Evolutionary conservation across 2,113 vertebrate genomes (phyloP).

Genomic region (Solea solea): DNA sequence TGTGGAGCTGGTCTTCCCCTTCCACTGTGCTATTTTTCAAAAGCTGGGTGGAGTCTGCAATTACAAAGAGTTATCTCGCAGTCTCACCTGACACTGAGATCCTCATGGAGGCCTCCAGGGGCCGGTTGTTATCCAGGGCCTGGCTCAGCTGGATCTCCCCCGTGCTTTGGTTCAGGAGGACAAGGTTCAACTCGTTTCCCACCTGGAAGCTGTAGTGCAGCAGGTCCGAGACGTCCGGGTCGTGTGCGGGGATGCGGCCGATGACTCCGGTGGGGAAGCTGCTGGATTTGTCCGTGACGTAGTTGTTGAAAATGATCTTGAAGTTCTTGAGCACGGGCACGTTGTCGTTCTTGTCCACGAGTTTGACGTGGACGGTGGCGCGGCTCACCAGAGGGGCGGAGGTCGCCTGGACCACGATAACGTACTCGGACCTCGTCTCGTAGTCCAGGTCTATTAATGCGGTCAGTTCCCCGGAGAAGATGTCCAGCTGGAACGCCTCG

Average conservation of each 20-base stretch:
- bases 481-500: slow-evolving; percentile 95
- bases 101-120: slow-evolving; percentile 94
- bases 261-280: slow-evolving; percentile 93
- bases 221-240: slow-evolving; percentile 91
- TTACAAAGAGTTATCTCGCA: slow-evolving; percentile 40
- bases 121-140: slow-evolving; percentile 94
- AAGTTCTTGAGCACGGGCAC: slow-evolving; percentile 92
- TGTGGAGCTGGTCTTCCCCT: slow-evolving; percentile 16
- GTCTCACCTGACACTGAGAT: slow-evolving; percentile 93
- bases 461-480: slow-evolving; percentile 94
- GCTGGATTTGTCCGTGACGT: slow-evolving; percentile 90
- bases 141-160: slow-evolving; percentile 92
- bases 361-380: slow-evolving; percentile 91
- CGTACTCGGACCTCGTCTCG: slow-evolving; percentile 87
- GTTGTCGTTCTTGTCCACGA: slow-evolving; percentile 94
- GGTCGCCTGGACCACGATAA: slow-evolving; percentile 96
- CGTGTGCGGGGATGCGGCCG: slow-evolving; percentile 89
- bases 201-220: slow-evolving; percentile 90
- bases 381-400: slow-evolving; percentile 95
- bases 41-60: slow-evolving; percentile 43
- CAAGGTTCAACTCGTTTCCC: slow-evolving; percentile 92
- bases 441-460: slow-evolving; percentile 94
- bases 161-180: slow-evolving; percentile 89
- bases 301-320: slow-evolving; percentile 98
- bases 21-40: slow-evolving; percentile 14